Base-by-base conservation (phyloP, 2,888 invertebrate genomes). In the Microplitis manilae region DNA sequence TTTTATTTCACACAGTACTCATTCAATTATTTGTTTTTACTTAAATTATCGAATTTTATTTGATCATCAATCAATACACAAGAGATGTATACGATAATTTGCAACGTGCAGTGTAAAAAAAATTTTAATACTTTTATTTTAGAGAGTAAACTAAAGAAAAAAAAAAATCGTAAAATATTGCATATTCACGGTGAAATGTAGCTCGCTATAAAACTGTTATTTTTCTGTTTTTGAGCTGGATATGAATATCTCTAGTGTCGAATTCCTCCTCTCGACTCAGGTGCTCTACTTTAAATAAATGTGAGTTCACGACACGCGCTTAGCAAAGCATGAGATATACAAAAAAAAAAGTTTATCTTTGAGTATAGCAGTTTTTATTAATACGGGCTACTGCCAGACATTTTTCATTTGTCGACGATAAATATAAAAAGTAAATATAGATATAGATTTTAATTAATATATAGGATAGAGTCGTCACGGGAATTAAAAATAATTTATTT, bases 301-400 rank as follows among this genome's bases (percentile, higher is more conserved):
- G 70, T 39, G 70, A 75, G 20, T 75, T 75, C 20, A 60, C 39
- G 75, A 62, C 68, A 41, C 68, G 68, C 41, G 68, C 30, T 50
- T 38, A 60, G 60, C 9, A 61, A 17, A 71, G 60, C 15, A n/a
- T 15, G 61, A 68, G 74, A 17, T 50, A 50, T 8, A 50, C 9
- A 50, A 41, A 38, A 61, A 41, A 20, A 17, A 75, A 75, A 68
- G 41, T 40, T 75, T 59, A 17, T 68, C 39, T 13, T 60, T 59
- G 41, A 68, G 68, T 50, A 64, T 68, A 74, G 74, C 68, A 50
- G 62, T 73, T 73, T 74, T 70, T 75, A 75, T 75, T 70, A 75
- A 75, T 75, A 75, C 40, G n/a, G 75, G 75, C 62, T 64, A 75
- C 20, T 15, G 62, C 20, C 20, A 15, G 68, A 69, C 67, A 76